Base-by-base conservation (phyloP, 2,113 vertebrate genomes). In the Oncorhynchus masou region DNA sequence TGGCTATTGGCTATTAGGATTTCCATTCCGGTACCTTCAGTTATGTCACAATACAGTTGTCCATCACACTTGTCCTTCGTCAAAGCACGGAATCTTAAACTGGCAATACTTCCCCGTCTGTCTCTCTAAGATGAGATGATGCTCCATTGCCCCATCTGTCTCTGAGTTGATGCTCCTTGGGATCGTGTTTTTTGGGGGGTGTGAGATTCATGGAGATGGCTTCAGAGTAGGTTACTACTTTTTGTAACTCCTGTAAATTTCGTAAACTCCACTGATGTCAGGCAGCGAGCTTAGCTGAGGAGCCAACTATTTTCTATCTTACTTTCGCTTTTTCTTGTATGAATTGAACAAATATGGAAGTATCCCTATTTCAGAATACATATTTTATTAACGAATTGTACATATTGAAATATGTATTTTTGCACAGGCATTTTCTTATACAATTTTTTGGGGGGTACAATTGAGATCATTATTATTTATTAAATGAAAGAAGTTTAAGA, bases 371-470 rank as follows among this genome's bases (percentile, higher is more conserved):
- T 97, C 95, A 98, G 95, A 96, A 96, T 92, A 96, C 94, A 92
- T 99, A 99, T 99, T 99, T 99, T 99, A 96, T 97, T 97, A 97
- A 94, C 70, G 79, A 96, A 97, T 95, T 98, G 97, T 99, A 98
- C 95, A 99, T 97, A 99, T 94, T 95, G 94, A 97, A 97, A 97
- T 96, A 96, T 95, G 98, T 99, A 99, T 99, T 99, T 99, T 99
- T 98, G 98, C 98, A 99, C 96, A 97, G 95, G 95, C 95, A 94
- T 96, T 98, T 98, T 99, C 95, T 92, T 96, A 96, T 95, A 95
- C 91, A 94, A 91, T 93, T 94, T 92, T 92, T 96, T 97, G 97
- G 98, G 97, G 98, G 96, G 96, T 98, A 99, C 96, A 97, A 91
- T 94, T 95, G 92, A 96, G 91, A 95, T 45, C 8, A 45, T 45